phyloP scores from a whole-genome alignment of 2,797 vertebrate species.

The Mycteria americana region DNA sequence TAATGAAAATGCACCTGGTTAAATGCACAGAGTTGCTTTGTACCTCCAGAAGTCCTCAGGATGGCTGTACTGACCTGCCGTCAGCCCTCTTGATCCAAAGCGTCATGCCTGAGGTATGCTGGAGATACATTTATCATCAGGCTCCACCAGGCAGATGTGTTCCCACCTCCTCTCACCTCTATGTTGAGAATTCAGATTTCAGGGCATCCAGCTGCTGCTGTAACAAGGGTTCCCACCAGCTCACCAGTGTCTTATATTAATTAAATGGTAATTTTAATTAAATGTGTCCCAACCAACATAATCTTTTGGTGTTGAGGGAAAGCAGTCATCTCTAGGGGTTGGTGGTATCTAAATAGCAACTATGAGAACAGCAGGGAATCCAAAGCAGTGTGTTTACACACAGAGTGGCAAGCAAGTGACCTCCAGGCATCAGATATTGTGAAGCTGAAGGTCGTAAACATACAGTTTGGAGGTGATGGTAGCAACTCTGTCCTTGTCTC shows the following conservation, averaged over 20 bases:
- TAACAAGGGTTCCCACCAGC: not conserved
- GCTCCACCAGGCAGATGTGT: not conserved
- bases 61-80: not conserved
- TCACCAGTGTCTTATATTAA: not conserved
- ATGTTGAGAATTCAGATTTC: not conserved
- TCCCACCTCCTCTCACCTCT: not conserved
- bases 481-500: not conserved
- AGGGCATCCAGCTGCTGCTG: not conserved
- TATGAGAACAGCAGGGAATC: not conserved
- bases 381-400: not conserved
- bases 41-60: not conserved
- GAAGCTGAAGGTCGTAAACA: not conserved
- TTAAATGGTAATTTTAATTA: not conserved
- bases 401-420: not conserved
- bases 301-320: not conserved
- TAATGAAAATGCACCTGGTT: not conserved
- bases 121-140: not conserved
- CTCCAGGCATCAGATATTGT: not conserved
- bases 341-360: not conserved
- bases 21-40: not conserved
- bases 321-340: not conserved
- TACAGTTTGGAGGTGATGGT: not conserved
- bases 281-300: not conserved
- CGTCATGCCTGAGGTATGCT: not conserved
- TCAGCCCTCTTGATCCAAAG: not conserved